Evolutionary conservation across 2,113 vertebrate genomes (phyloP).

Genomic region (Poecile atricapillus): DNA sequence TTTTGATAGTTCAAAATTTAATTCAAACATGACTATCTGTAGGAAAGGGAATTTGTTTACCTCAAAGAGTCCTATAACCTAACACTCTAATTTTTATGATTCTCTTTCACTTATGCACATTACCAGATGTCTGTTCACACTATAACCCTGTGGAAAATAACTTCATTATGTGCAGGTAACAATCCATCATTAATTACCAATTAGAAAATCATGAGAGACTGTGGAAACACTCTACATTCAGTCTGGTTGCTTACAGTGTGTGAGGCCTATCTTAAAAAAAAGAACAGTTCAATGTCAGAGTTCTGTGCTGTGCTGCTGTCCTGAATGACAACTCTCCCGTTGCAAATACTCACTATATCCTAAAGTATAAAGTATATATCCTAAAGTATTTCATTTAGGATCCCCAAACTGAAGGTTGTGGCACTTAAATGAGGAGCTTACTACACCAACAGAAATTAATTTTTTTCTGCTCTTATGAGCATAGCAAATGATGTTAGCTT

Average conservation of each 20-base stretch:
- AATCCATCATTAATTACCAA: conserved; percentile 37
- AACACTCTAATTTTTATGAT: not conserved
- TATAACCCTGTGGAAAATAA: conserved; percentile 20
- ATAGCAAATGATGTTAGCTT: not conserved
- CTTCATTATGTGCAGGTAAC: not conserved
- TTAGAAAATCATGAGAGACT: conserved; percentile 38
- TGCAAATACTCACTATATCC: not conserved
- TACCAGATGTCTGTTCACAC: conserved; percentile 9
- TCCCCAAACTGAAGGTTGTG: not conserved
- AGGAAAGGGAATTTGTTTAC: not conserved
- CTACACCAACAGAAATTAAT: not conserved
- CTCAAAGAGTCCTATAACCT: not conserved
- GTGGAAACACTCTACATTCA: not conserved
- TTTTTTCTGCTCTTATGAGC: not conserved
- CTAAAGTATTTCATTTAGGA: conserved; percentile 1
- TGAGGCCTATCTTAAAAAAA: not conserved
- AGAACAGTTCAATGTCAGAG: not conserved
- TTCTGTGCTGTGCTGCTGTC: not conserved
- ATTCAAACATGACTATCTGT: conserved; percentile 21
- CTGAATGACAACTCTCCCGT: not conserved
- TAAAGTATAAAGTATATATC: no score
- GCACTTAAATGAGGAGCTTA: not conserved
- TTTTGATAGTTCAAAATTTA: conserved; percentile 19
- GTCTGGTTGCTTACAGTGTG: not conserved
- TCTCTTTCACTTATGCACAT: conserved; percentile 7